phyloP scores from a whole-genome alignment of 2,113 vertebrate genomes.

The Python bivittatus region DNA sequence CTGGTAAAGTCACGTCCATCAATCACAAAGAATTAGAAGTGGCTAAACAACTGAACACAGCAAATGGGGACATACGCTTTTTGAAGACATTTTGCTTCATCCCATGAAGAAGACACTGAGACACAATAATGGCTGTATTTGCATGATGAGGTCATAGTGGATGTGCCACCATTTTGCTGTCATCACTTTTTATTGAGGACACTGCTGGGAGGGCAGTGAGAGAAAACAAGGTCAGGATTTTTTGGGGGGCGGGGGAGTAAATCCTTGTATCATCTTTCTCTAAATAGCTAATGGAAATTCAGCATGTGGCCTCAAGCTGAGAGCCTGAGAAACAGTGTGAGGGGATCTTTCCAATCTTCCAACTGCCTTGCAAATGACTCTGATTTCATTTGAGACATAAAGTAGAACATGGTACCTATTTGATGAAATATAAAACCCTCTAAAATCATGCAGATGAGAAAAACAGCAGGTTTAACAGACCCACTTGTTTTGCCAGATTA shows the following conservation, averaged over 20 bases:
- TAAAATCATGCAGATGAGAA: conserved; percentile 7
- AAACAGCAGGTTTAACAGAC: conserved; percentile 34
- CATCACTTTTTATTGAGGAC: not conserved
- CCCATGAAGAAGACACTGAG: not conserved
- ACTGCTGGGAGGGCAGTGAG: not conserved
- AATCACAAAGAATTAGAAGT: not conserved
- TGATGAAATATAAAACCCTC: not conserved
- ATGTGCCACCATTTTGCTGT: not conserved
- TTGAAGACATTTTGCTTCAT: not conserved
- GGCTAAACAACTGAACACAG: not conserved
- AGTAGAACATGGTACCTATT: conserved; percentile 18
- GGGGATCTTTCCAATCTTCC: conserved; percentile 8
- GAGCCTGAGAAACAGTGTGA: conserved; percentile 21
- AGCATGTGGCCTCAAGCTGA: not conserved
- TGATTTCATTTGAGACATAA: conserved; percentile 42
- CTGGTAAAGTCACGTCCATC: not conserved
- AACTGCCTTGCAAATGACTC: conserved; percentile 31
- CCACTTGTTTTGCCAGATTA: not conserved
- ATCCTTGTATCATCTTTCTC: conserved; percentile 8
- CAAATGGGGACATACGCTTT: not conserved
- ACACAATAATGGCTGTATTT: not conserved
- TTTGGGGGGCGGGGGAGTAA: not conserved
- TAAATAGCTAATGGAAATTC: conserved; percentile 39
- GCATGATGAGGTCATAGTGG: not conserved
- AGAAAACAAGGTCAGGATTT: not conserved